Evolutionary conservation across 1,140 invertebrate genomes (phyloP), one percentile per base, ranked within the genome.

Genomic region (Tribolium castaneum): DNA sequence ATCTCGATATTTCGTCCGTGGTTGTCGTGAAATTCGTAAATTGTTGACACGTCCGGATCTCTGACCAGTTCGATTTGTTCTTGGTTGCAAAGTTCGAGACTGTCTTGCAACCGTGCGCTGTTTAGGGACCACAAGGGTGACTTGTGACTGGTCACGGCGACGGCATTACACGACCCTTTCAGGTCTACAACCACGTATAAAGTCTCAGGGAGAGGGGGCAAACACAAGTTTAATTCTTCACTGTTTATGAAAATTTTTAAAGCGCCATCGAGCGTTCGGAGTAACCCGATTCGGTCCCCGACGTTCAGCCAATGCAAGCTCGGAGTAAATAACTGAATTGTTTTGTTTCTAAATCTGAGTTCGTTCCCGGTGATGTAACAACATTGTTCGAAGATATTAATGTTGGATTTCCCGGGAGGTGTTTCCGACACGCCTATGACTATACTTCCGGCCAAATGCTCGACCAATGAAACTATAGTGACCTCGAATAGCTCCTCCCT

Each of bases 401-500:
- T 86, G 78, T 92, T 88, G 3, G 89, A 88, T 0, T 91, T 87
- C 7, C 94, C 92, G 10, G 76, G 89, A 86, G 45, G 87, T 84
- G 71, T 90, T 54, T 92, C 91, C 0, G 94, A 95, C 5, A 97
- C 89, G 0, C 95, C 96, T 83, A 96, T 91, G 22, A 89, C 90
- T 14, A 97, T 85, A 9, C 91, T 93, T 1, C 95, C 95, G 25
- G 93, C 92, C 90, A 93, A 95, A 56, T 92, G 90, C 7, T 86
- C 84, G 4, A 90, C 88, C 12, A 93, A 83, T 82, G 91, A 89
- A 74, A 92, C 90, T 12, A 94, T 88, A 34, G 88, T 86, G 51
- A 96, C 90, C 90, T 96, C 92, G 80, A 92, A 93, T 10, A 95
- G 85, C 83, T 95, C 92, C 82, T 94, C 94, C 72, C 93, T 90